These are phyloP conservation scores for Neomorphus geoffroyi DNA, from an alignment of 2,797 vertebrate species.

Conservation along the genomic window DNA sequence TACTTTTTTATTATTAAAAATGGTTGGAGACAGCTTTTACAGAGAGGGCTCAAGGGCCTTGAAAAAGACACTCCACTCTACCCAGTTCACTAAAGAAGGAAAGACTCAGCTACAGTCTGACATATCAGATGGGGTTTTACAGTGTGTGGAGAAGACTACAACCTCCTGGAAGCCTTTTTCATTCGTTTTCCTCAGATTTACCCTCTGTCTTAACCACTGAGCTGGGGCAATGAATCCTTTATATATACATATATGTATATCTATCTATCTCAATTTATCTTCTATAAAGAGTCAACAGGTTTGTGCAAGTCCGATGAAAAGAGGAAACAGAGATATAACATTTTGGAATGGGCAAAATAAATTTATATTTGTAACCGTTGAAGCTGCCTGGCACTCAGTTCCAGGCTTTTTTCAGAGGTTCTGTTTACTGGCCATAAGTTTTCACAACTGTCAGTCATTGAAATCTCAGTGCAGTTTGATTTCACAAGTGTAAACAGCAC, in stretches of 20 bases:
- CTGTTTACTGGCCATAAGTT: not conserved
- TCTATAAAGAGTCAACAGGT: not conserved
- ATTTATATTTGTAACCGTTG: not conserved
- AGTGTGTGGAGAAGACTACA: not conserved
- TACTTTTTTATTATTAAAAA: not conserved
- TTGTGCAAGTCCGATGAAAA: not conserved
- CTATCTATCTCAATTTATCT: not conserved
- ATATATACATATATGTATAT: too few species aligned
- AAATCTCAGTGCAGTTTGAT: not conserved
- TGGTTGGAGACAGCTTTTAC: not conserved
- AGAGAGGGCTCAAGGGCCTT: not conserved
- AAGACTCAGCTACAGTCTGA: not conserved
- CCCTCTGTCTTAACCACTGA: not conserved
- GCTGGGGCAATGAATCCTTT: not conserved
- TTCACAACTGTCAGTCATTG: not conserved
- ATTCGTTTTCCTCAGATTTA: not conserved
- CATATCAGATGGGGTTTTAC: not conserved
- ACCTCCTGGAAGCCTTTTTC: not conserved
- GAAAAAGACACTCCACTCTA: not conserved
- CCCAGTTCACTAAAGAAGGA: not conserved
- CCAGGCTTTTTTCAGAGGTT: not conserved
- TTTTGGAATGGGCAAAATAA: not conserved
- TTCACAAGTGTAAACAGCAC: not conserved
- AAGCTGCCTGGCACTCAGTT: not conserved
- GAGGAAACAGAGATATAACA: not conserved